Evolutionary conservation across 1,140 invertebrate species (phyloP).

Genomic region (Calephelis virginiensis): DNA sequence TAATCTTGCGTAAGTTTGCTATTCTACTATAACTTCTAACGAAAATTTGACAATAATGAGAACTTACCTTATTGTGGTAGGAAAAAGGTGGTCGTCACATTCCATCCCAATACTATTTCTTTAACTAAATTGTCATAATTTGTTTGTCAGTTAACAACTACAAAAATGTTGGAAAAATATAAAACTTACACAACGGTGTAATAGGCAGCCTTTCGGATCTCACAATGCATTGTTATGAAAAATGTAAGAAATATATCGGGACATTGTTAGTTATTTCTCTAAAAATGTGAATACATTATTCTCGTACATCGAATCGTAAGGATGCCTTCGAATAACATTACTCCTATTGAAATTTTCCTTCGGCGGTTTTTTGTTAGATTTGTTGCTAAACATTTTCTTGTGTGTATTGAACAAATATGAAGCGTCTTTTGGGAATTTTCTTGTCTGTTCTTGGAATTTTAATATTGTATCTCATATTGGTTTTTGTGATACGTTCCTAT

Average conservation of each 20-base stretch:
- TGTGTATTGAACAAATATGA: slow-evolving; percentile 4
- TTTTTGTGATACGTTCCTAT: neutral
- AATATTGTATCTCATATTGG: neutral
- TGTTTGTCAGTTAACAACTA: too few species aligned
- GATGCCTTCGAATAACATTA: slow-evolving; percentile 4
- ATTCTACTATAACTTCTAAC: too few species aligned
- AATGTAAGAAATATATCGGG: slow-evolving; percentile 8
- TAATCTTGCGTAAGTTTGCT: too few species aligned
- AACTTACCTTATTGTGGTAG: too few species aligned
- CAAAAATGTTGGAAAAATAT: neutral
- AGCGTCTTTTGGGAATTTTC: neutral
- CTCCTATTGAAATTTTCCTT: slow-evolving; percentile 1
- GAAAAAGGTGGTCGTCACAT: too few species aligned
- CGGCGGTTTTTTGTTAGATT: slow-evolving; percentile 1
- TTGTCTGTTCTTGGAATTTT: neutral
- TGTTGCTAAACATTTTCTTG: slow-evolving; percentile 3
- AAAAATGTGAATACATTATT: slow-evolving; percentile 7
- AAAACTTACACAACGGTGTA: neutral
- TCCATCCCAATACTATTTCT: too few species aligned
- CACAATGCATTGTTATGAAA: slow-evolving; percentile 15
- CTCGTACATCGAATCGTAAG: neutral
- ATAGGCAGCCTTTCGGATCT: neutral
- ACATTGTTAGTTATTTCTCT: slow-evolving; percentile 12
- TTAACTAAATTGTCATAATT: too few species aligned
- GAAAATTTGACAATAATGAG: too few species aligned